Percentiles rank a stretch among this genome's conserved stretches.
These are phyloP conservation scores for Crossoptilon crossoptilon DNA, from an alignment of 2,797 vertebrate species.

Conservation along the genomic window DNA sequence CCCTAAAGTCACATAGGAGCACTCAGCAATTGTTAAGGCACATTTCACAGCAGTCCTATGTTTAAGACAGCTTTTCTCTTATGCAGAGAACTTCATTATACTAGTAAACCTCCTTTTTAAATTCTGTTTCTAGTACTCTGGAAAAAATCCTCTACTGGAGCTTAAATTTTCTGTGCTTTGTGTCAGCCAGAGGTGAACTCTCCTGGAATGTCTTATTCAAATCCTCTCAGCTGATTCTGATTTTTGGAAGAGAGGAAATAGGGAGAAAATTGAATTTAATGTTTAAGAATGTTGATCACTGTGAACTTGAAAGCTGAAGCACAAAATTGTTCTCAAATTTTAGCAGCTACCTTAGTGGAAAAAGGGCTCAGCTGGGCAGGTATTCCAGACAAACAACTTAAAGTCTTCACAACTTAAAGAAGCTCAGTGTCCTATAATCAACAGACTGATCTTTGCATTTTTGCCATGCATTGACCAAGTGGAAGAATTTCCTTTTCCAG, in stretches of 20 bases:
- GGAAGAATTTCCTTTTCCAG: not conserved
- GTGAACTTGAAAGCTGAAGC: not conserved
- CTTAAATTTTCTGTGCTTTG: not conserved
- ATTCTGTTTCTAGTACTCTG: not conserved
- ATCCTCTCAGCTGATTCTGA: not conserved
- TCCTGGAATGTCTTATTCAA: not conserved
- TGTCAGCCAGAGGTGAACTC: conserved; percentile 36
- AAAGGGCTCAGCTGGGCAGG: not conserved
- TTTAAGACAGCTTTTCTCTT: not conserved
- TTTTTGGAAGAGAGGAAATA: not conserved
- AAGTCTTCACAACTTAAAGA: not conserved
- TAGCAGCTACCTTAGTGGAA: not conserved
- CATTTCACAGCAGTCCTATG: not conserved
- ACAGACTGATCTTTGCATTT: not conserved
- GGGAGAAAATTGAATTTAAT: not conserved
- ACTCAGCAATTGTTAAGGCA: not conserved
- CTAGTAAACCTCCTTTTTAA: not conserved
- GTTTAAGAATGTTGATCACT: not conserved
- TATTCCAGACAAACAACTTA: not conserved
- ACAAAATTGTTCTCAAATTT: not conserved
- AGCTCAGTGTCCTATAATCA: not conserved
- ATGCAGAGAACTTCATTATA: not conserved
- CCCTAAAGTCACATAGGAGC: not conserved
- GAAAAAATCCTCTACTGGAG: not conserved
- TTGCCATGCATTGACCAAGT: not conserved